Evolutionary conservation across 2,888 invertebrate species (phyloP).

Genomic region (Eumerus sabulonum): DNA sequence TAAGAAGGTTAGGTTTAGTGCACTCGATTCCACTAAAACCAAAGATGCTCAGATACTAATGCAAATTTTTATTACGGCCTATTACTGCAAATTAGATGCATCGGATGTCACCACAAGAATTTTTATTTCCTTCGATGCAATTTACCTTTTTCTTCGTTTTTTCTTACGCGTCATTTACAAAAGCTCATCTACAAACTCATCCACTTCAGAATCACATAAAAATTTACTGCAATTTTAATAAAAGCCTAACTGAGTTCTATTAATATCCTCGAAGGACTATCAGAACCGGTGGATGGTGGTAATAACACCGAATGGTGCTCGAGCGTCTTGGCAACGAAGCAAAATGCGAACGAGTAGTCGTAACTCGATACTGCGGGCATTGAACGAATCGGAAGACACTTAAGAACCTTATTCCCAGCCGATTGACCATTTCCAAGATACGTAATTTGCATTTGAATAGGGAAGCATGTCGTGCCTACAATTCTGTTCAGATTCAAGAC

Average conservation of each 20-base stretch:
- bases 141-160: too few relatives aligned
- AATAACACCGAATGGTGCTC: constrained; percentile 3
- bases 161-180: too few relatives aligned
- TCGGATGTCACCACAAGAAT: too few relatives aligned
- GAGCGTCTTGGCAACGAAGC: background rate
- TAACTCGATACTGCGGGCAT: constrained; percentile 19
- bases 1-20: too few relatives aligned
- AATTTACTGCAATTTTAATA: constrained; percentile 18
- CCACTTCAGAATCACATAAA: constrained; percentile 3
- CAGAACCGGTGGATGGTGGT: constrained; percentile 7
- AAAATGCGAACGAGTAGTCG: background rate
- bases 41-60: too few relatives aligned
- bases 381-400: constrained; percentile 21
- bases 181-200: too few relatives aligned
- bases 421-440: constrained; percentile 32
- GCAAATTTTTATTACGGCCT: too few relatives aligned
- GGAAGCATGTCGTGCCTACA: background rate
- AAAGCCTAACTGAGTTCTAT: constrained; percentile 31
- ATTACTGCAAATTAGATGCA: too few relatives aligned
- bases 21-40: too few relatives aligned
- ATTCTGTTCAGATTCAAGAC: background rate
- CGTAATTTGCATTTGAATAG: constrained; percentile 20
- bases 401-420: constrained; percentile 16
- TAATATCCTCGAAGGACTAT: constrained; percentile 15
- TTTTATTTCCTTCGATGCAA: too few relatives aligned